phyloP scores from a whole-genome alignment of 2,113 vertebrate genomes.

The Microcebus ravelobensis region DNA sequence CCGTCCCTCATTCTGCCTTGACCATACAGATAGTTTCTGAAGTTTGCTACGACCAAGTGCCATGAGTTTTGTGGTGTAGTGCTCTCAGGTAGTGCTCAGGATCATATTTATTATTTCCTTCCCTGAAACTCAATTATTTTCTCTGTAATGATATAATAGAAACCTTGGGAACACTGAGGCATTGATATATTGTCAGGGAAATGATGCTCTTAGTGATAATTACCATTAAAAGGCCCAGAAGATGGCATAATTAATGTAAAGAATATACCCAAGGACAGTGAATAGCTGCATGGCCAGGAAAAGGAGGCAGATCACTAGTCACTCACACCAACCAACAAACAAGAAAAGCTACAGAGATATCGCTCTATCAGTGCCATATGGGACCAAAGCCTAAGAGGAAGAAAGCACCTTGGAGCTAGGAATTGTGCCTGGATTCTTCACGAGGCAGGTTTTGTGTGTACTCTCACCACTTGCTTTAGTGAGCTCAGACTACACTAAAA shows the following conservation, averaged over 20 bases:
- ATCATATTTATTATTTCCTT: neutral
- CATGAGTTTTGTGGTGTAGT: neutral
- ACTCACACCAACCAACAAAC: neutral
- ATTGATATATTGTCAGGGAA: neutral
- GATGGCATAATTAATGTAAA: neutral
- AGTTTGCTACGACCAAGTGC: neutral
- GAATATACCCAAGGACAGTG: neutral
- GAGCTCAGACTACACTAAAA: neutral
- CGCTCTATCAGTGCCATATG: rapidly evolving
- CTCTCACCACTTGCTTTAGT: neutral
- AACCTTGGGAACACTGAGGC: neutral
- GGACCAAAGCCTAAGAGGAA: neutral
- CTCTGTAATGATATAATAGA: neutral
- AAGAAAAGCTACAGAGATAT: neutral
- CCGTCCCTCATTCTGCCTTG: slow-evolving; percentile 46
- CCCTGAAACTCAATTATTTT: neutral
- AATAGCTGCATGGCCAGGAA: slow-evolving; percentile 5
- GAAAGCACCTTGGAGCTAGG: neutral
- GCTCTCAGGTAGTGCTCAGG: neutral
- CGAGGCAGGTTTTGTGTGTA: neutral
- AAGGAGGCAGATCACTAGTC: slow-evolving; percentile 47
- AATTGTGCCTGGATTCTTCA: neutral
- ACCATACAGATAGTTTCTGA: neutral
- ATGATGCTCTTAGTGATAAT: neutral
- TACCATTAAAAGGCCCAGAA: neutral